Evolutionary conservation across 2,888 invertebrate genomes (phyloP), one percentile per base, ranked within the genome.

Genomic region (Ptilodon capucinus): DNA sequence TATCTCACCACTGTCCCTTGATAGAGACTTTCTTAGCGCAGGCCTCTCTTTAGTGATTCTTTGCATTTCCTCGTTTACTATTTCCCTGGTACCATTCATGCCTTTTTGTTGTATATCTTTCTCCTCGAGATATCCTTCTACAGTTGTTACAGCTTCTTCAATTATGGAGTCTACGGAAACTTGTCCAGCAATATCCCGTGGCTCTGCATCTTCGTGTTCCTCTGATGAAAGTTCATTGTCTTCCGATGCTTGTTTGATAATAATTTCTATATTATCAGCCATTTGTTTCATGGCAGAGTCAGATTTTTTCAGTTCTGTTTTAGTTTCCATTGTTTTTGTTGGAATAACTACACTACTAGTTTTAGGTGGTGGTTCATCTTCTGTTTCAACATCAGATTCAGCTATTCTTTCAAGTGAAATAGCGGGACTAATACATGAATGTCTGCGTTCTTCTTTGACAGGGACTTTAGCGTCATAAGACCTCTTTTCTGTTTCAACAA

Each of bases 231-330:
- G 39, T 43, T 91, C 91, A 39, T 89, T 60, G 28, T 91, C 91
- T 74, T 91, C 91, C 2, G 91, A 91, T 28, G 91, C 91, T 56
- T 91, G 91, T 74, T 91, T 91, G 1, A 91, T 91, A 17, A 91
- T 91, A 14, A 91, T 91, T 79, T 91, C 91, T 45, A 91, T 91
- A 54, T 91, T 91, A 54, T 91, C 91, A 48, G 91, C 91, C 89
- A 91, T 91, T 77, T 91, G 84, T 64, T 91, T 91, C 90, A 91
- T 91, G 6, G 90, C 81, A 2, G 91, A 91, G 51, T 91, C 91
- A 2, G 91, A 91, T 68, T 90, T 91, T 50, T 90, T 90, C 51
- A 91, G 70, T 53, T 81, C 83, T 40, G 63, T 50, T 51, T 64
- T 66, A 4, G 44, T 54, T 54, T 79, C 76, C 18, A 61, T 54